Base-by-base conservation (phyloP, 2,888 invertebrate genomes). In the Cryptus armator region DNA sequence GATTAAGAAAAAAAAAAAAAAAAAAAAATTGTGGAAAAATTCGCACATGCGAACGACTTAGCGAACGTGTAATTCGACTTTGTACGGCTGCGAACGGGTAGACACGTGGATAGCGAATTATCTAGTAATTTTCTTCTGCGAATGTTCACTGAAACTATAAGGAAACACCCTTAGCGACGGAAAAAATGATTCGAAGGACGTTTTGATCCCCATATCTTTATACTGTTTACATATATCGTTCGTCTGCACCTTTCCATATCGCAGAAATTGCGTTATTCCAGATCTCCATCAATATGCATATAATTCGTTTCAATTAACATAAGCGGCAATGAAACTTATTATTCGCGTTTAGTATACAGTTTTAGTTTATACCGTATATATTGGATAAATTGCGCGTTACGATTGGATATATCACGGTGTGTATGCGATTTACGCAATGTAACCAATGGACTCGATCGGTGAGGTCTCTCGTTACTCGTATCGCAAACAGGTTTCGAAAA, bases 231-330 rank as follows among this genome's bases (percentile, higher is more conserved):
- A 29, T 16, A 10, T 68, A 16, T 6, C 74, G 32, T 12, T 66
- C 37, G 56, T 67, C 44, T 19, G 64, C 59, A 66, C 56, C 59
- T 48, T 71, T 72, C 71, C 59, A 77, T 24, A 78, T 19, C 46
- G 46, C 77, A 37, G 67, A 16, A 67, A 82, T 53, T 70, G 46
- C 62, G 48, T 19, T 81, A 12, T 43, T 68, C 2, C 3, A 14
- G 14, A 75, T 43, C 24, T 51, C 5, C 62, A 76, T 81, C n/a
- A 76, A 81, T 76, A 81, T 81, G 70, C 62, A 76, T 70, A 64
- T 12, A 24, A 76, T 71, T 76, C 37, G 29, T 43, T 70, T 12
- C 37, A 19, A 76, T 76, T 51, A 32, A 44, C 44, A 76, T 64
- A 9, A 44, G 1, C 7, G 48, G 51, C 59, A 76, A 68, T 29